Percentiles rank a stretch among this genome's conserved stretches.
Evolutionary conservation across 2,888 invertebrate species (phyloP).

Genomic region (Trilocha varians): DNA sequence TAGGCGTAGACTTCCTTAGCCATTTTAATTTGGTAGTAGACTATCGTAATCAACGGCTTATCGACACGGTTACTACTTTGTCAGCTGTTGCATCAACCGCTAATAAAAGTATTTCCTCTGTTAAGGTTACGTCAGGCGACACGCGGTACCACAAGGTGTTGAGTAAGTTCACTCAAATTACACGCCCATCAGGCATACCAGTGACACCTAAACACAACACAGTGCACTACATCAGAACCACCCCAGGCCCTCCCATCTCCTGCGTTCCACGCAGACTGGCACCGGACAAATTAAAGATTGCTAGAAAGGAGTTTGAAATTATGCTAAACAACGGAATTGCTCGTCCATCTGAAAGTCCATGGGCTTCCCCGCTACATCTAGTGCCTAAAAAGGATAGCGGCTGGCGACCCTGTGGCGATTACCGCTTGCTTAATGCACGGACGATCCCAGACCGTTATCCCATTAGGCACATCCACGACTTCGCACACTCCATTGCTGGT

Average conservation of each 20-base stretch:
- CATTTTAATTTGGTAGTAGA: too few species aligned
- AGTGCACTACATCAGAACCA: slow-evolving; percentile 3
- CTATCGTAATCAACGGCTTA: too few species aligned
- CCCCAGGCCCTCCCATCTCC: slow-evolving; percentile 2
- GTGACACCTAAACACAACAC: background rate
- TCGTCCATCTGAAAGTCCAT: slow-evolving; percentile 8
- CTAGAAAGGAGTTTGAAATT: background rate
- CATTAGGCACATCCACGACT: slow-evolving; percentile 8
- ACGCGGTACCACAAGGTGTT: too few species aligned
- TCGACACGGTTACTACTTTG: too few species aligned
- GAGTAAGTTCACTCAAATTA: too few species aligned
- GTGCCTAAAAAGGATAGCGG: slow-evolving; percentile 10
- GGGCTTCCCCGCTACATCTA: slow-evolving; percentile 10
- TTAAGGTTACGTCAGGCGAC: too few species aligned
- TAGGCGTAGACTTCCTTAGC: too few species aligned
- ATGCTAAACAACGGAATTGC: background rate
- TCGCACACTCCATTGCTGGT: slow-evolving; percentile 6
- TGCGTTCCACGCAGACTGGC: slow-evolving; percentile 2
- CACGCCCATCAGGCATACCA: slow-evolving; percentile 1
- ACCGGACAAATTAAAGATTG: slow-evolving; percentile 1
- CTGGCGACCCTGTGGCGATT: slow-evolving; percentile 11
- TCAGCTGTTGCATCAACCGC: too few species aligned
- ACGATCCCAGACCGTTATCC: slow-evolving; percentile 8
- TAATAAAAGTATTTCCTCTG: too few species aligned
- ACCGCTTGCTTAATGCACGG: slow-evolving; percentile 7